These are phyloP conservation scores for Erythrocercus mccallii DNA, from an alignment of 2,113 vertebrate species.

Conservation along the genomic window DNA sequence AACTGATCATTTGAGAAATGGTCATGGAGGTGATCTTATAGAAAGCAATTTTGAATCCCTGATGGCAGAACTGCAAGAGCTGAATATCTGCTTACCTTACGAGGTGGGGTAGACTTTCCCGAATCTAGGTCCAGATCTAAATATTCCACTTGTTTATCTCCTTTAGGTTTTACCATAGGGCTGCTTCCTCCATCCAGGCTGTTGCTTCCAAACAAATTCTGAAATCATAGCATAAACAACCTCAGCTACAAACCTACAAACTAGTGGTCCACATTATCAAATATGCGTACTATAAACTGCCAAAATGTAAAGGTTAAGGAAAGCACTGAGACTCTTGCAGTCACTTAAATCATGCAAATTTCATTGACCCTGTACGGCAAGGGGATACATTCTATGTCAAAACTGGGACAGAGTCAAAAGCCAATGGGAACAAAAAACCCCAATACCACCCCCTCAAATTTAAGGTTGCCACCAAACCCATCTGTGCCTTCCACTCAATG, in stretches of 20 bases:
- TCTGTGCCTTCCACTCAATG: not conserved
- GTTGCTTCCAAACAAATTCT: conserved; percentile 77
- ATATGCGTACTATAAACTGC: not conserved
- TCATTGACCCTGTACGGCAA: not conserved
- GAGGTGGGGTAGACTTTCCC: conserved; percentile 91
- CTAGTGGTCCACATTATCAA: not conserved
- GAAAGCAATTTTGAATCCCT: not conserved
- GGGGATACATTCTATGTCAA: not conserved
- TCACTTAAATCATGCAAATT: conserved; percentile 16
- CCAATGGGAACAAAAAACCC: not conserved
- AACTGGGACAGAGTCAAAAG: not conserved
- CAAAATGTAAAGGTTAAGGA: not conserved
- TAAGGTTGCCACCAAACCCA: not conserved
- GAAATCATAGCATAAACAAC: conserved; percentile 43
- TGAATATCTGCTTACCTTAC: conserved; percentile 80
- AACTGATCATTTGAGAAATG: not conserved
- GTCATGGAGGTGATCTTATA: not conserved
- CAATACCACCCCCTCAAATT: not conserved
- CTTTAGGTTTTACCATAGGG: conserved; percentile 92
- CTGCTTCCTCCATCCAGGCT: conserved; percentile 89
- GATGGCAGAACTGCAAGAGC: not conserved
- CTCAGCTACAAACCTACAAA: not conserved
- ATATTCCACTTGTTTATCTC: conserved; percentile 98
- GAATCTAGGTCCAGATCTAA: conserved; percentile 94
- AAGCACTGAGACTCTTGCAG: not conserved